These are phyloP conservation scores for Phaethon lepturus DNA, from an alignment of 2,113 vertebrate species.

Conservation along the genomic window DNA sequence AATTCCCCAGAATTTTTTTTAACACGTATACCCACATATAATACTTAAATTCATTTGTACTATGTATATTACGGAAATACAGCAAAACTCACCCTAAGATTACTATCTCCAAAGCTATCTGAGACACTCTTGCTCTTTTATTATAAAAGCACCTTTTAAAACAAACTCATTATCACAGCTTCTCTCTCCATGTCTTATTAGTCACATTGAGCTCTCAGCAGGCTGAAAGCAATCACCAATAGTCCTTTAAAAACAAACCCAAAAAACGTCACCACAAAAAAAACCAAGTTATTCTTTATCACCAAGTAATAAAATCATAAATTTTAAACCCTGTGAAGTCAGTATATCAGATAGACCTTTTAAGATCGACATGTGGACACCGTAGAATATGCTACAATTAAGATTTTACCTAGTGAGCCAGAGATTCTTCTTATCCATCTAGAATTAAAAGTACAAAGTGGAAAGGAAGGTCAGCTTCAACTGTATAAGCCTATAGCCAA, in stretches of 20 bases:
- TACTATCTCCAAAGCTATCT: neutral
- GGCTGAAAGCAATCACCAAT: neutral
- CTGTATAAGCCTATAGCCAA: neutral
- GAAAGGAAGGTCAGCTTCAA: neutral
- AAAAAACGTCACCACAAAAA: neutral
- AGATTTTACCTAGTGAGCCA: neutral
- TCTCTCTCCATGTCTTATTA: neutral
- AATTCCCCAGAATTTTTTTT: neutral
- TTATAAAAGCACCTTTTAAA: neutral
- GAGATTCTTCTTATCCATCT: neutral
- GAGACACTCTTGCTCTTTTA: neutral
- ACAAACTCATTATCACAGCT: neutral
- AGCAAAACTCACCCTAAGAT: neutral
- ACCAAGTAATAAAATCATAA: neutral
- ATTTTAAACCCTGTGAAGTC: neutral
- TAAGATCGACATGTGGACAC: neutral
- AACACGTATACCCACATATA: neutral
- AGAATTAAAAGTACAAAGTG: neutral
- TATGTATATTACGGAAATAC: neutral
- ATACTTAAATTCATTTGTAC: neutral
- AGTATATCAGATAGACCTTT: neutral
- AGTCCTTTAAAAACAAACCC: neutral
- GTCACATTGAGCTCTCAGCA: neutral
- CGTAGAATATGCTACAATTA: neutral
- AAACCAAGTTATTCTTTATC: neutral